Evolutionary conservation across 2,113 vertebrate genomes (phyloP).

Genomic region (Cephalopterus ornatus): DNA sequence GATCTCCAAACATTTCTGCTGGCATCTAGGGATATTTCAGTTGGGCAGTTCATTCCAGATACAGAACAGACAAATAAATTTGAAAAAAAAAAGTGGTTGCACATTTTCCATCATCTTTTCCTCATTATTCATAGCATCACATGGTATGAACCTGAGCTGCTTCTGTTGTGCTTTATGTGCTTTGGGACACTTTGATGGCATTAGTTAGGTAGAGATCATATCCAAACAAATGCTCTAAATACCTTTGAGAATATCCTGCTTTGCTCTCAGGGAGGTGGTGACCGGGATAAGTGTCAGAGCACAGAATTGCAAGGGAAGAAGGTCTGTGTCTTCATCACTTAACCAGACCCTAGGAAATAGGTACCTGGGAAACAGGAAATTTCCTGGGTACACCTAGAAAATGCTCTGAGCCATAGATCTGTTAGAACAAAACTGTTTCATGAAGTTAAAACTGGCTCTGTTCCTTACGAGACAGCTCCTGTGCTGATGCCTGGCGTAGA

Average conservation of each 20-base stretch:
- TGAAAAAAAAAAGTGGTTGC: neutral
- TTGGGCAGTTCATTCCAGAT: neutral
- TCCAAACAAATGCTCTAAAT: neutral
- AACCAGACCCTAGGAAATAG: neutral
- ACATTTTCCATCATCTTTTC: neutral
- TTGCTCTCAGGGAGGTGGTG: neutral
- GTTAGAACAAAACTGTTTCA: neutral
- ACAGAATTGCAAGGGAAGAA: neutral
- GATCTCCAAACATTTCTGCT: neutral
- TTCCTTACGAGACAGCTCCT: neutral
- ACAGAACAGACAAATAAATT: neutral
- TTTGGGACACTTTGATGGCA: neutral
- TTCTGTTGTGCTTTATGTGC: neutral
- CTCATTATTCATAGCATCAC: neutral
- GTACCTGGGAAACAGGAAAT: neutral
- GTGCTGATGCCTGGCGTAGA: neutral
- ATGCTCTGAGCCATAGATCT: neutral
- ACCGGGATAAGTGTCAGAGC: neutral
- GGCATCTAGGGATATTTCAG: neutral
- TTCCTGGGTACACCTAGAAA: neutral
- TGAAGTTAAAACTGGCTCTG: neutral
- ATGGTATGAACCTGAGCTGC: neutral
- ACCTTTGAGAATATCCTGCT: neutral
- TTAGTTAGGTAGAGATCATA: neutral
- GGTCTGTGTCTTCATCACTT: neutral